Evolutionary conservation across 30 jellyfish, hydroid and myxozoan genomes (phyloP).

Genomic region (Turritopsis dohrnii): DNA sequence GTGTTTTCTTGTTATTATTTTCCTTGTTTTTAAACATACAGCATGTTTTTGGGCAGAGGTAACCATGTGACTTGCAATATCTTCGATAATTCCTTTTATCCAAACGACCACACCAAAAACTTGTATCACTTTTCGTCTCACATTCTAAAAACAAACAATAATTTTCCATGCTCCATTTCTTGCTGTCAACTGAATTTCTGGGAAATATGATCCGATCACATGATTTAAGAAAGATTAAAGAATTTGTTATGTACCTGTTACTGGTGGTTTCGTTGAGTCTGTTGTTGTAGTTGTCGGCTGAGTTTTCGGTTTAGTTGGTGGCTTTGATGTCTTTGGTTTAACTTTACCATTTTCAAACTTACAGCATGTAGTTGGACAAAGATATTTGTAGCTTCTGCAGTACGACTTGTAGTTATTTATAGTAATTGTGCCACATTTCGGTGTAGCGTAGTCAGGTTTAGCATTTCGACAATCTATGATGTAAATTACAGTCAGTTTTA

Average conservation of each 20-base stretch:
- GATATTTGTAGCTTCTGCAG: neutral
- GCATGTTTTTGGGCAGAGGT: neutral
- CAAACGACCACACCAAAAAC: neutral
- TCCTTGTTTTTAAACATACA: neutral
- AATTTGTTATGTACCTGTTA: neutral
- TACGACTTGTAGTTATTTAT: neutral
- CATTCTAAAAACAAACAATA: neutral
- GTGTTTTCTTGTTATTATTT: neutral
- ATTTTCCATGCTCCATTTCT: neutral
- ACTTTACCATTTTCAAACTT: neutral
- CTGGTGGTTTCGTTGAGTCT: neutral
- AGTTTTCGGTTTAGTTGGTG: neutral
- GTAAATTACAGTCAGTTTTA: neutral
- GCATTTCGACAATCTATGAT: neutral
- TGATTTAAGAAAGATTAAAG: too few species aligned
- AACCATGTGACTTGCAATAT: neutral
- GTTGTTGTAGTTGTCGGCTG: neutral
- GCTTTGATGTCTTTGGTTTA: neutral
- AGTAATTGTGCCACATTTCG: neutral
- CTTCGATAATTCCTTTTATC: neutral
- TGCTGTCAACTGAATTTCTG: neutral
- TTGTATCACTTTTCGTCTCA: neutral
- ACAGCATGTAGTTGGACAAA: neutral
- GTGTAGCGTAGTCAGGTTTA: neutral
- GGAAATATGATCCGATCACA: neutral